Evolutionary conservation across 2,113 vertebrate genomes (phyloP).

Genomic region (Charadrius vociferus): DNA sequence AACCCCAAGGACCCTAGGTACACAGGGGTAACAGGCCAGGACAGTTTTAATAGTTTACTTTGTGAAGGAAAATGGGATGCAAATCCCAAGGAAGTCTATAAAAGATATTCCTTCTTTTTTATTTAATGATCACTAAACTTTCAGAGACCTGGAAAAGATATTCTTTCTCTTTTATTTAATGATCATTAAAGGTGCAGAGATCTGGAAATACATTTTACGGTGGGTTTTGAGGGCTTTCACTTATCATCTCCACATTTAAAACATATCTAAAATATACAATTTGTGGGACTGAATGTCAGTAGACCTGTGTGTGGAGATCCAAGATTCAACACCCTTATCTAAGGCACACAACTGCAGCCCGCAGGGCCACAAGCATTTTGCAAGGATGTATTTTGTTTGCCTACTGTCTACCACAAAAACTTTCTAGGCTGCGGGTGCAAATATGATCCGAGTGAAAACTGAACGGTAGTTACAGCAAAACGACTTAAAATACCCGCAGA

Average conservation of each 20-base stretch:
- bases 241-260: background rate
- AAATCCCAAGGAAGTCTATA: background rate
- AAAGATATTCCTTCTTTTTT: constrained; percentile 2
- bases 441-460: background rate
- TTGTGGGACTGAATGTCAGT: background rate
- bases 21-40: constrained; percentile 7
- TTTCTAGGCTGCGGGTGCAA: background rate
- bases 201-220: background rate
- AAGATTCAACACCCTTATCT: background rate
- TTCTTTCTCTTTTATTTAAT: background rate
- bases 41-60: constrained; percentile 21
- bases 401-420: fast-evolving
- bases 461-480: background rate
- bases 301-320: background rate
- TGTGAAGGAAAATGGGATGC: constrained; percentile 25
- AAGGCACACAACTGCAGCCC: background rate
- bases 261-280: background rate
- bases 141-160: background rate
- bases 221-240: background rate
- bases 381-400: background rate
- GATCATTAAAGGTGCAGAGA: background rate
- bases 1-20: constrained; percentile 12
- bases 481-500: background rate
- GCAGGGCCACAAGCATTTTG: fast-evolving
- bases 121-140: background rate